These are phyloP conservation scores for Parapsyche elsis DNA, from an alignment of 1,140 invertebrate genomes.

Conservation along the genomic window DNA sequence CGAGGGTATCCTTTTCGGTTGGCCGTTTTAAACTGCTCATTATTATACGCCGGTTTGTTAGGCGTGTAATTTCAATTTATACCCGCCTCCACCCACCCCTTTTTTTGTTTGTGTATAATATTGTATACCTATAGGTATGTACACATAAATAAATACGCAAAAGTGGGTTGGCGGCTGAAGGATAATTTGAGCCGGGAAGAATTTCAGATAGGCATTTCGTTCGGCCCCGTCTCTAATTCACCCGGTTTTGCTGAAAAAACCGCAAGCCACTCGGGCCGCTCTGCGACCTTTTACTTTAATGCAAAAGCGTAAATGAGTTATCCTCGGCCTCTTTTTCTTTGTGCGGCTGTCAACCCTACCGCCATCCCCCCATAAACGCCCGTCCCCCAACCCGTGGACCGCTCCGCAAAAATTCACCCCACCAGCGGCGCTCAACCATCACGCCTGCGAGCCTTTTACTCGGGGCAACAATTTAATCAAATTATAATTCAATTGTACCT, in stretches of 20 bases:
- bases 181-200: constrained; percentile 37
- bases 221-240: constrained; percentile 33
- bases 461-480: not conserved
- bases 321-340: constrained; percentile 56
- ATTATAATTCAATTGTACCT: not conserved
- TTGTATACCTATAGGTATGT: not conserved
- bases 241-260: constrained; percentile 49
- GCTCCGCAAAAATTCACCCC: constrained; percentile 28
- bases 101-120: not conserved
- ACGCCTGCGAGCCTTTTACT: not conserved
- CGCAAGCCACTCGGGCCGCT: constrained; percentile 48
- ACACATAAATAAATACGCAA: not conserved
- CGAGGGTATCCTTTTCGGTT: not conserved
- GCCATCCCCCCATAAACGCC: not conserved
- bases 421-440: not conserved
- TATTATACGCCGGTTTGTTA: constrained; percentile 11
- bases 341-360: constrained; percentile 51
- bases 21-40: not conserved
- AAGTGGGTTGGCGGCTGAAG: not conserved
- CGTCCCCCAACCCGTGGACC: not conserved
- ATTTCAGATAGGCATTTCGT: constrained; percentile 35
- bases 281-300: constrained; percentile 53
- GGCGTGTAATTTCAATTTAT: constrained; percentile 8
- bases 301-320: constrained; percentile 56
- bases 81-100: not conserved